A percentile compares a stretch with the other conserved stretches of the same genome.
phyloP scores from a whole-genome alignment of 2,113 vertebrate genomes.

The Psammodynastes pulverulentus region DNA sequence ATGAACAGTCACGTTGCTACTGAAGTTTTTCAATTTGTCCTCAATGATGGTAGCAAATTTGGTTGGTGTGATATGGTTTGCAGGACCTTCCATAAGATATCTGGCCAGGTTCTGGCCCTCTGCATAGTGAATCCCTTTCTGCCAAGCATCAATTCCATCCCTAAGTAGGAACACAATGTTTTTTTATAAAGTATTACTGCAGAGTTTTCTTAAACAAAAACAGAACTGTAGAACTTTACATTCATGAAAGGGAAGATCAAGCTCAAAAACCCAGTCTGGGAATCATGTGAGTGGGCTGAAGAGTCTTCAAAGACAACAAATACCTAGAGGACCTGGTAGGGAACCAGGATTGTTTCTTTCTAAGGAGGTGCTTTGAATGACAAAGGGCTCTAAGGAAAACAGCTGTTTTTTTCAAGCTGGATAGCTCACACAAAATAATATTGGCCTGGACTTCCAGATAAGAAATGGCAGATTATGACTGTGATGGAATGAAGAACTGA shows the following conservation, averaged over 20 bases:
- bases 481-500: neutral
- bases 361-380: neutral
- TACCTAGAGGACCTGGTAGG: neutral
- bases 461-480: neutral
- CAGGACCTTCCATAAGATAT: constrained; percentile 90
- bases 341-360: neutral
- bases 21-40: constrained; percentile 74
- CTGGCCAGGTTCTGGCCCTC: constrained; percentile 93
- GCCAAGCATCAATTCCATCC: constrained; percentile 75
- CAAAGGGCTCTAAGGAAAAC: neutral
- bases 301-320: neutral
- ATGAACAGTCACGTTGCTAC: constrained; percentile 75
- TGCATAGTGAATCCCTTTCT: constrained; percentile 83
- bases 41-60: constrained; percentile 84
- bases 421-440: neutral
- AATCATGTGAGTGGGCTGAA: neutral
- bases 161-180: constrained; percentile 61
- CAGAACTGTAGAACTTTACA: neutral
- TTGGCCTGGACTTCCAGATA: neutral
- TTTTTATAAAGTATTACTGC: neutral
- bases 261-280: neutral
- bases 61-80: constrained; percentile 89
- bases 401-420: neutral
- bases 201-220: neutral
- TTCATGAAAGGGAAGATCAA: neutral